These are phyloP conservation scores for Merops nubicus DNA, from an alignment of 2,113 vertebrate species.

Conservation along the genomic window DNA sequence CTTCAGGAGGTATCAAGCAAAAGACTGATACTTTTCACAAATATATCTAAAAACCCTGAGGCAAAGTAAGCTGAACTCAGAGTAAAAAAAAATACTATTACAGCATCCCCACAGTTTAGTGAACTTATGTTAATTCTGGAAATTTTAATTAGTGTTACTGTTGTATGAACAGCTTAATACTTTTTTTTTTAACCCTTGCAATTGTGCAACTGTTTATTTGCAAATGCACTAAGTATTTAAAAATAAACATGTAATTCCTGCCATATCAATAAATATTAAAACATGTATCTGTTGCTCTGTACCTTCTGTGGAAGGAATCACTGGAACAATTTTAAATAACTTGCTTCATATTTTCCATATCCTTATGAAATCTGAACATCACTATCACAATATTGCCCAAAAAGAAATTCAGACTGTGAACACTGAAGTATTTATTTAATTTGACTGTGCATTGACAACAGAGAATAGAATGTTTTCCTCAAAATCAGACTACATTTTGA, in stretches of 20 bases:
- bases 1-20: not conserved
- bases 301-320: not conserved
- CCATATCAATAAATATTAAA: not conserved
- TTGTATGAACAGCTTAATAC: not conserved
- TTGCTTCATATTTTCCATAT: not conserved
- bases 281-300: not conserved
- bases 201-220: not conserved
- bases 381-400: not conserved
- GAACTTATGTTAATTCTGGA: not conserved
- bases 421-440: not conserved
- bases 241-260: not conserved
- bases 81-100: not conserved
- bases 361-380: not conserved
- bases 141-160: not conserved
- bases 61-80: not conserved
- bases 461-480: not conserved
- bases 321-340: not conserved
- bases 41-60: not conserved
- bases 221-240: not conserved
- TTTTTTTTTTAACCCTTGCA: not conserved
- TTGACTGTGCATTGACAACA: not conserved
- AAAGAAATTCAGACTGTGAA: not conserved
- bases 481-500: not conserved
- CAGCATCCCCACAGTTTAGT: not conserved
- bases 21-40: not conserved